Evolutionary conservation across 2,888 invertebrate genomes (phyloP), one percentile per base, ranked within the genome.

Genomic region (Carcina quercana): DNA sequence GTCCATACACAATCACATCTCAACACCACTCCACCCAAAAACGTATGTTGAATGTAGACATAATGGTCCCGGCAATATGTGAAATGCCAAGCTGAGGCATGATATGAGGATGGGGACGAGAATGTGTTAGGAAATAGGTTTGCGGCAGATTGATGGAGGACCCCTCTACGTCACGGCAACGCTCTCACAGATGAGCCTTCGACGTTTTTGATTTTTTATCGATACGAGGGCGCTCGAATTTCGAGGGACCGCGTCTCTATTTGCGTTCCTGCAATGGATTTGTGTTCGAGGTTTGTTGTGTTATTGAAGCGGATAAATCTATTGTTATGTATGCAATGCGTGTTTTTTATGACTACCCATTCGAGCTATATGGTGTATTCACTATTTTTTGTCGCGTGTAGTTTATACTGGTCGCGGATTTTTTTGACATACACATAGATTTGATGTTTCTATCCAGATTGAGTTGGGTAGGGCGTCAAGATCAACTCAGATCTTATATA

Each of bases 101-200:
- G 64, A 67, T 64, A 65, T 69, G 62, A 65, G 61, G 61, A 55
- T 42, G 59, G 42, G 49, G 59, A 45, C 42, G 59, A 56, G 56
- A 58, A 61, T 59, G 58, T 64, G 61, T 61, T 60, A 57, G 62
- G 66, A 60, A 34, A 37, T 37, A 37, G 34, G 35, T 32, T 35
- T n/a, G 8, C 32, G 31, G 31, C 44, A 48, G 55, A 59, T 56
- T 76, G 74, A 75, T 74, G 60, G 73, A 69, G 71, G 64, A 69
- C n/a, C 58, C 70, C 67, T 72, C 60, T 69, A 62, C 69, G 76
- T 75, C 70, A 63, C 52, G 62, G 66, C 71, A 66, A 65, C 52
- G 51, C 53, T 47, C 42, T 40, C 47, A 50, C 56, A 58, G 54
- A 66, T 59, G 67, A 62, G 59, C 53, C 60, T 64, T 43, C 43